Evolutionary conservation across 2,797 vertebrate species (phyloP), one percentile per base, ranked within the genome.

Genomic region (Fistularia commersonii): DNA sequence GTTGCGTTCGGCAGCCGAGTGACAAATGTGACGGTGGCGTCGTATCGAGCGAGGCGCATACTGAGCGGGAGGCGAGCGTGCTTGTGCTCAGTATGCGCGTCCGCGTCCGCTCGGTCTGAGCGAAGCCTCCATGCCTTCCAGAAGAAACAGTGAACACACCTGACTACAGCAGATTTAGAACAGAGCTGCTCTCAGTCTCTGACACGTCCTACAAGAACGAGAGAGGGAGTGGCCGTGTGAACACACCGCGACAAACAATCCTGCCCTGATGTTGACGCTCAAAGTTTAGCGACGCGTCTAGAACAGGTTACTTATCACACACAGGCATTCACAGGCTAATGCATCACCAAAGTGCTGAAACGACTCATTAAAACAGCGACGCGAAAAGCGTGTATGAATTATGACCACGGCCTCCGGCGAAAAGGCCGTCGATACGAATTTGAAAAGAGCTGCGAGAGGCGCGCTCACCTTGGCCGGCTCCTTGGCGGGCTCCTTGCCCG

Each of bases 401-500:
- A n/a, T n/a, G n/a, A n/a, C n/a, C n/a, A n/a, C n/a, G n/a, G n/a
- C n/a, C n/a, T n/a, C n/a, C n/a, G n/a, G n/a, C n/a, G n/a, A n/a
- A n/a, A n/a, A n/a, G n/a, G n/a, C n/a, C n/a, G n/a, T n/a, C n/a
- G n/a, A n/a, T n/a, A n/a, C n/a, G n/a, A n/a, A n/a, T n/a, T n/a
- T n/a, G n/a, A n/a, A n/a, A n/a, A n/a, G n/a, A n/a, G n/a, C n/a
- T n/a, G n/a, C n/a, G n/a, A 41, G 13, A 15, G 7, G 1, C n/a
- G 15, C 38, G 32, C 91, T 91, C 84, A 98, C 97, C 95, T 97
- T 98, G 71, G 86, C n/a, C n/a, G n/a, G n/a, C n/a, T n/a, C n/a
- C n/a, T n/a, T n/a, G n/a, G n/a, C 57, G 0, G 87, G 43, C 48
- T 98, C 97, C 88, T 94, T 96, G 81, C 91, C 80, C 0, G 94